Evolutionary conservation across 92 coral and sea anemone genomes (phyloP), one percentile per base, ranked within the genome.

Genomic region (Scolanthus callimorphus): DNA sequence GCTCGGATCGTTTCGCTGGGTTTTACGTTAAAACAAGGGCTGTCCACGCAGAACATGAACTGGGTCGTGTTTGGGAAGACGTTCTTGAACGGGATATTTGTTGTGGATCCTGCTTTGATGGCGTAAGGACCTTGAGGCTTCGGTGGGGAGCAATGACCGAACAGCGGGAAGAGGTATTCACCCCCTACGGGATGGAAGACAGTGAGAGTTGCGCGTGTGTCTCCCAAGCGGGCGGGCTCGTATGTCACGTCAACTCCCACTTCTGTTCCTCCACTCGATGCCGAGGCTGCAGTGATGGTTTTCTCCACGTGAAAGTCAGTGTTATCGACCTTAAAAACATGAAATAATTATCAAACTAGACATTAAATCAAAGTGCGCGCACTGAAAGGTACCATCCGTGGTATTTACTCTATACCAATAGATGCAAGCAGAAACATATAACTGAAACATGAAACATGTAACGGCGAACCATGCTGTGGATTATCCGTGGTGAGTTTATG

Each of bases 211-310:
- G 85, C 96, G 11, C 96, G 96, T 2, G 98, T 73, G 71, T 92
- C 95, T 47, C 98, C 98, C 2, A 92, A 86, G 69, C 96, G 89
- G 55, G 71, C 76, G 25, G 98, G 98, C 49, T 92, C 98, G 47
- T 84, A 92, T 31, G 87, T 92, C 48, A 88, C 98, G 25, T 92
- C 98, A 29, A 92, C 94, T 19, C 94, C 85, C 1, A 92, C 98
- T 46, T 92, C 98, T 30, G 90, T 89, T 4, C 98, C 98, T 41
- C 98, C 98, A 78, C 98, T 92, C 31, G 98, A 89, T 12, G 98
- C 98, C n/a, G 98, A 92, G 54, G 98, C 98, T 31, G 98, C 98
- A 0, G 98, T 92, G 59, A 92, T 88, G 51, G 77, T 76, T 58
- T 83, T 90, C 70, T 92, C 98, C 0, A 92, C 98, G 46, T 92